Conservation (phyloP, 1,140 invertebrate genomes). For the Apolygus lucorum region DNA sequence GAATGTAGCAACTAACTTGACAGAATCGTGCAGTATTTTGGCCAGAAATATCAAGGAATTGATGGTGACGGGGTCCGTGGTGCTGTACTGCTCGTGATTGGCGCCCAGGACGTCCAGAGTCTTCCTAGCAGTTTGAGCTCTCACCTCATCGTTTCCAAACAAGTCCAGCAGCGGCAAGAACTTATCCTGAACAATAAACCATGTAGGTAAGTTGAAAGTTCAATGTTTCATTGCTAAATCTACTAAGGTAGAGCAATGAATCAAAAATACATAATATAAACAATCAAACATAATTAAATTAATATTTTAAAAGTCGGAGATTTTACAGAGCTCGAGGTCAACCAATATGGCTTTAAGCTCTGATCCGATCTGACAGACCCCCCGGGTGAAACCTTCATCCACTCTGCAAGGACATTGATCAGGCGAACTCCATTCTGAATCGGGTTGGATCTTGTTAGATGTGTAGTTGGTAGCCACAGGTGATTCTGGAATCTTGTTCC, state of each 20-base stretch:
- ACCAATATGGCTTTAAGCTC: no score
- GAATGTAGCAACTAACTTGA: constrained; percentile 66
- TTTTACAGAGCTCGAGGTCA: no score
- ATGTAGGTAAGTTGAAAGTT: constrained; percentile 23
- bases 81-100: constrained; percentile 48
- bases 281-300: background rate
- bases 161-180: constrained; percentile 84
- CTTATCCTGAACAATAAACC: constrained; percentile 60
- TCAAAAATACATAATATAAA: no score
- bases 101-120: constrained; percentile 61
- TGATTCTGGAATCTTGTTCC: no score
- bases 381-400: no score
- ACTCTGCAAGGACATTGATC: no score
- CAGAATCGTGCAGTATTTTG: constrained; percentile 81
- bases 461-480: no score
- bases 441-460: no score
- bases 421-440: no score
- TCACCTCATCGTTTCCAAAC: constrained; percentile 72
- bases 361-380: no score
- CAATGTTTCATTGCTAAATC: background rate
- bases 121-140: constrained; percentile 75
- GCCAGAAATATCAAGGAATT: constrained; percentile 79
- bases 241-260: background rate
- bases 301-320: constrained; percentile 17
- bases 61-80: constrained; percentile 75